Evolutionary conservation across 2,797 vertebrate species (phyloP).

Genomic region (Poeciliopsis paucimaculata): DNA sequence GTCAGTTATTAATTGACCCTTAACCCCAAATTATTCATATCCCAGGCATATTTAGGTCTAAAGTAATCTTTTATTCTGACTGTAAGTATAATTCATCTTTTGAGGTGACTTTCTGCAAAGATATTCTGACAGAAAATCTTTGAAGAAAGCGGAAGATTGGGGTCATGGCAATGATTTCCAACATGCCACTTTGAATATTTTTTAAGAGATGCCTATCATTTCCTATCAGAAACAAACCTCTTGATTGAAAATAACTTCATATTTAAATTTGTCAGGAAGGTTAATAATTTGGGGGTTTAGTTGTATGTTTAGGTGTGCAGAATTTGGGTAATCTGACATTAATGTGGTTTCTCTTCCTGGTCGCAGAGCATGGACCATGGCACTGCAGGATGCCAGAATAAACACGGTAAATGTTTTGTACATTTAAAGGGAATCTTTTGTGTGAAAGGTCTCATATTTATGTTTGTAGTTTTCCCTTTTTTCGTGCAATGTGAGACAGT

Average conservation of each 20-base stretch:
- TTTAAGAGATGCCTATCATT: neutral
- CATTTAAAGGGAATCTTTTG: neutral
- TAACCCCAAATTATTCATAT: neutral
- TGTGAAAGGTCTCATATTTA: neutral
- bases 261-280: neutral
- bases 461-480: neutral
- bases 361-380: constrained; percentile 93
- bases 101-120: neutral
- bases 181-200: neutral
- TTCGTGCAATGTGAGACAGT: neutral
- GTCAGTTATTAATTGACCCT: neutral
- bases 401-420: constrained; percentile 85
- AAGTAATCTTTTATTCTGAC: neutral
- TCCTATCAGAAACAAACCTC: neutral
- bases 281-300: neutral
- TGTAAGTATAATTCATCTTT: neutral
- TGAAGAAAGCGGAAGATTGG: neutral
- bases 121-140: neutral
- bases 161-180: neutral
- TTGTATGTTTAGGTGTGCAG: neutral
- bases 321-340: neutral
- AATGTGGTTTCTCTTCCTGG: constrained; percentile 12
- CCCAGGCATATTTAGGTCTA: neutral
- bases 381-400: constrained; percentile 91
- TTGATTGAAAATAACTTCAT: neutral